phyloP scores from a whole-genome alignment of 2,797 vertebrate species.

The Scolopax bukidnonensis region DNA sequence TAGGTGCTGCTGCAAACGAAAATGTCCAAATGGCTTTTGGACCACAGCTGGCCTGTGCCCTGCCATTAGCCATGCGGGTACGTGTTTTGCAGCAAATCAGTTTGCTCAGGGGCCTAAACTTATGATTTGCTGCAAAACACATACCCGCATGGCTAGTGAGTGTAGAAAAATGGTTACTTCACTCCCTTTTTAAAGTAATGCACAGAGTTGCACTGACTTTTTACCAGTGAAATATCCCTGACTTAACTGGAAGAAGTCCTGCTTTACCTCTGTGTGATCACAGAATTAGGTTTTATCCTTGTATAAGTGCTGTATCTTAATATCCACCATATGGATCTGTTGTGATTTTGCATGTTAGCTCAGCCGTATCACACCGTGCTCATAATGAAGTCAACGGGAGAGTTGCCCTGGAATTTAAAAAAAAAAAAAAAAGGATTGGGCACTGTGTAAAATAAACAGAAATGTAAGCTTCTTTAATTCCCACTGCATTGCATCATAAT shows the following conservation, averaged over 20 bases:
- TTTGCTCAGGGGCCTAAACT: neutral
- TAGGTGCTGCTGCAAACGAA: neutral
- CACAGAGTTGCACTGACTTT: neutral
- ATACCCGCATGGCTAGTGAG: neutral
- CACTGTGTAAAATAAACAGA: constrained; percentile 8
- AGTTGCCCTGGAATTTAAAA: neutral
- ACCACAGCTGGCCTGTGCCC: neutral
- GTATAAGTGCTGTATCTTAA: neutral
- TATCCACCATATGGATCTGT: neutral
- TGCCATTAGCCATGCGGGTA: neutral
- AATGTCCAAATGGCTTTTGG: neutral
- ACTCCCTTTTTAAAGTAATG: neutral
- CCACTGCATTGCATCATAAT: constrained; percentile 32
- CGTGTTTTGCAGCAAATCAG: neutral
- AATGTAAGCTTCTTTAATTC: constrained; percentile 14
- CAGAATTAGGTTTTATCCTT: neutral
- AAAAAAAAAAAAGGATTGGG: neutral
- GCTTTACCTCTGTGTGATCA: neutral
- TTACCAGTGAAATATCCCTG: neutral
- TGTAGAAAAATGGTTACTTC: neutral
- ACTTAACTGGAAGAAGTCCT: neutral
- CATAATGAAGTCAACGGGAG: neutral
- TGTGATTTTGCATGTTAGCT: neutral
- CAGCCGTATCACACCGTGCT: neutral
- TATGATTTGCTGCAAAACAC: neutral